Evolutionary conservation across 1,140 invertebrate species (phyloP), one percentile per base, ranked within the genome.

Genomic region (Manduca sexta): DNA sequence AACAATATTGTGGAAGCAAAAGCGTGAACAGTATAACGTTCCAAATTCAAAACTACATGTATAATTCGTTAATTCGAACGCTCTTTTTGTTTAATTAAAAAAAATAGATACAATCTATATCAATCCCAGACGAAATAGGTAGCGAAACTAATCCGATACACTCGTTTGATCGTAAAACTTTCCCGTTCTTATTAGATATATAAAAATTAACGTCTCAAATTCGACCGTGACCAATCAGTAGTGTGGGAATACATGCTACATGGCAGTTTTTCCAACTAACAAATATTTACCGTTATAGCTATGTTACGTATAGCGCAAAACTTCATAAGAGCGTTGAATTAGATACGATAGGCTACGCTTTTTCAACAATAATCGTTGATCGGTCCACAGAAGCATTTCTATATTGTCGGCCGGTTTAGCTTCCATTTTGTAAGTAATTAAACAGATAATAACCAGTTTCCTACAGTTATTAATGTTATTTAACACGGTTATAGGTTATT

Each of bases 181-280:
- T 12, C 33, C 13, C 13, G 33, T 35, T 12, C n/a, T n/a, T 11
- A 35, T n/a, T 31, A 8, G 30, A 31, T 31, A 50, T 46, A 39
- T 18, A 45, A 26, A 26, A 26, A 26, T 26, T 8, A 26, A 41
- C n/a, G 54, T 38, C 49, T 45, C 38, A 29, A 65, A 65, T 45
- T 31, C 51, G 50, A 72, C 60, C 64, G 48, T 37, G 35, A 41
- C 70, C 52, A 76, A 81, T 71, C 47, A 45, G 53, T 49, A 76
- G 60, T 71, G 73, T 81, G 77, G 75, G 77, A 81, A 75, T 56
- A 52, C 74, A 78, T 68, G 73, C 68, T 43, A 74, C 45, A 11
- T 34, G 34, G 31, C 14, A 8, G 21, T 44, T 6, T 30, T 60
- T 58, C 48, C 57, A 54, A 44, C 38, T 51, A 53, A 58, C 67